Evolutionary conservation across 2,888 invertebrate genomes (phyloP).

Genomic region (Heteropelma amictum): DNA sequence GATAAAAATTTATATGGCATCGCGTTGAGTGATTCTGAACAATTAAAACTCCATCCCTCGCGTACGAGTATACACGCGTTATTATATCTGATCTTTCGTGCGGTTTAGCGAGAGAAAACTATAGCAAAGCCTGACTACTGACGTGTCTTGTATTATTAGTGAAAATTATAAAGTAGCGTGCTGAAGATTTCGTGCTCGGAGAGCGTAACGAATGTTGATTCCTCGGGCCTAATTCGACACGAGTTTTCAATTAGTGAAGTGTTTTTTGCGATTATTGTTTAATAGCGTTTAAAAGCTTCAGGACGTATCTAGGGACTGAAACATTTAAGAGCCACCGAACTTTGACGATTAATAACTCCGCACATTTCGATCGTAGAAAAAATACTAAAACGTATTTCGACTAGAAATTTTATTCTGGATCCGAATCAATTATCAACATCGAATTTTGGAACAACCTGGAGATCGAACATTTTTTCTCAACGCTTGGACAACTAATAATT

Average conservation of each 20-base stretch:
- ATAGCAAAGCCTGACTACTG: not conserved
- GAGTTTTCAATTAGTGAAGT: constrained; percentile 25
- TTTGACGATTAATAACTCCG: too few relatives aligned
- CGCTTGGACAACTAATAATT: too few relatives aligned
- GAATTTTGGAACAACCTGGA: too few relatives aligned
- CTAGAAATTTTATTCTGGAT: too few relatives aligned
- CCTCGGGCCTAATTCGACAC: constrained; percentile 15
- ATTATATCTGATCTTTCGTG: not conserved
- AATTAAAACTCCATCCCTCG: not conserved
- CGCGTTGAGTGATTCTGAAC: not conserved
- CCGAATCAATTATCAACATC: too few relatives aligned
- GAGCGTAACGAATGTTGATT: constrained; percentile 9
- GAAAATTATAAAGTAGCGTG: constrained; percentile 5
- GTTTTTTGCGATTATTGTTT: too few relatives aligned
- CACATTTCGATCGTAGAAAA: too few relatives aligned
- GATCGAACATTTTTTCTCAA: too few relatives aligned
- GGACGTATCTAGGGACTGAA: too few relatives aligned
- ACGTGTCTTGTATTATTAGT: constrained; percentile 4
- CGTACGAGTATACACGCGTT: not conserved
- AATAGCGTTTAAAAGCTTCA: too few relatives aligned
- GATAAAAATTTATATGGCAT: not conserved
- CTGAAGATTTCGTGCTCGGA: constrained; percentile 4
- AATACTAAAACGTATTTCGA: too few relatives aligned
- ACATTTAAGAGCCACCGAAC: too few relatives aligned
- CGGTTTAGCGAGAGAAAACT: not conserved